Base-by-base conservation (phyloP, 2,888 invertebrate genomes). In the Polyploca ridens region DNA sequence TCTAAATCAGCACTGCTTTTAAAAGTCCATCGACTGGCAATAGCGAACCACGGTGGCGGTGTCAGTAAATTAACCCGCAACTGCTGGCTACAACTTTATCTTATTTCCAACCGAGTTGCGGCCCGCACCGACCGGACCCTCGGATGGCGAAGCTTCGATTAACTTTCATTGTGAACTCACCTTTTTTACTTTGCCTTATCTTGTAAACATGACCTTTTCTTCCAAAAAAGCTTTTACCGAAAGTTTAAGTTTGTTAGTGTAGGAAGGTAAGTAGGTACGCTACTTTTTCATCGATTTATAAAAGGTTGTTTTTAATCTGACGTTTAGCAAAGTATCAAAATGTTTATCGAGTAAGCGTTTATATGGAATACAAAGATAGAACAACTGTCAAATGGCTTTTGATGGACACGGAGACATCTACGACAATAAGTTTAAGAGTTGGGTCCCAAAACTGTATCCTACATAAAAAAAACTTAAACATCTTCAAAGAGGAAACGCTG, bases 41-140 rank as follows among this genome's bases (percentile, higher is more conserved):
- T 66, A 66, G 64, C 62, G 69, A 66, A 69, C 66, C 65, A 66
- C 70, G 76, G 76, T 19, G 19, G 54, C 7, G 54, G 54, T 19
- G n/a, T 8, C 76, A 79, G 81, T 88, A 87, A 86, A 89, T 87
- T 86, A 87, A 79, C 83, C 74, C 74, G 70, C 78, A 74, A 75
- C 71, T 73, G 69, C 63, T 54, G 74, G 76, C 69, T 69, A 81
- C 82, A 82, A 87, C 81, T 88, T 88, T 89, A 88, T 89, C 87
- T 84, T 78, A 79, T 86, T 88, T 85, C 84, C 83, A 83, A 71
- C 69, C 77, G 77, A 82, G 72, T 77, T 70, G 76, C 76, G 77
- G 72, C 66, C 69, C 74, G 72, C 67, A 69, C 68, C 66, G 66
- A 67, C 64, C 66, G 74, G 69, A 71, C 73, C 69, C 66, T 74